Evolutionary conservation across 1,140 invertebrate species (phyloP), one percentile per base, ranked within the genome.

Genomic region (Oedothorax gibbosus): DNA sequence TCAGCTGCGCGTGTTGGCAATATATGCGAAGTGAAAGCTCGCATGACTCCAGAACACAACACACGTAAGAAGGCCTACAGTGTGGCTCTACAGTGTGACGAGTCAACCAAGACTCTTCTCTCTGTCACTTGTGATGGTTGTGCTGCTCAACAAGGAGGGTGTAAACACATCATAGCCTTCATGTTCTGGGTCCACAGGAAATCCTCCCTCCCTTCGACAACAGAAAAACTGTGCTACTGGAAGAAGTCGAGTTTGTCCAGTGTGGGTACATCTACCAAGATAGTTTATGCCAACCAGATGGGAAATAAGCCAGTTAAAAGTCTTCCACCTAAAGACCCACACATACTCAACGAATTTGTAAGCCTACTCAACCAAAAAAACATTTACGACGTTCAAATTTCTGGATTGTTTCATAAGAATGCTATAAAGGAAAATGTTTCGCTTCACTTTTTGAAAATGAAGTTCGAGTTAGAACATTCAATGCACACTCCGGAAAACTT

Each of bases 101-200:
- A 72, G 50, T 2, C 12, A 1, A 21, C 9, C 6, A 50, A 51
- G 10, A 72, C 11, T 51, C 0, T 72, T 2, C 0, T 72, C 12
- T 72, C 69, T 62, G 12, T 50, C 14, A 10, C 49, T 12, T 72
- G 69, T 72, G 69, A 72, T 2, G 69, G 69, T 72, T 72, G 69
- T 51, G 69, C 69, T 50, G 69, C 69, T 2, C 15, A 21, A 2
- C 2, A n/a, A 68, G 65, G 65, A 18, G 65, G 65, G 1, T 68
- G 65, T 7, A 68, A 72, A 21, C 69, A 72, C 9, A 51, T 9
- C 2, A 10, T 72, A 4, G 69, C 69, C 1, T 72, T 72, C 9
- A 0, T 72, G 2, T 72, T 72, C 69, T 72, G 69, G 69, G 21
- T 72, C 0, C 69, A 72, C 50, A 72, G 69, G 51, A 56, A 72